Evolutionary conservation across 1,140 invertebrate genomes (phyloP).

Genomic region (Hydropsyche tenuis): DNA sequence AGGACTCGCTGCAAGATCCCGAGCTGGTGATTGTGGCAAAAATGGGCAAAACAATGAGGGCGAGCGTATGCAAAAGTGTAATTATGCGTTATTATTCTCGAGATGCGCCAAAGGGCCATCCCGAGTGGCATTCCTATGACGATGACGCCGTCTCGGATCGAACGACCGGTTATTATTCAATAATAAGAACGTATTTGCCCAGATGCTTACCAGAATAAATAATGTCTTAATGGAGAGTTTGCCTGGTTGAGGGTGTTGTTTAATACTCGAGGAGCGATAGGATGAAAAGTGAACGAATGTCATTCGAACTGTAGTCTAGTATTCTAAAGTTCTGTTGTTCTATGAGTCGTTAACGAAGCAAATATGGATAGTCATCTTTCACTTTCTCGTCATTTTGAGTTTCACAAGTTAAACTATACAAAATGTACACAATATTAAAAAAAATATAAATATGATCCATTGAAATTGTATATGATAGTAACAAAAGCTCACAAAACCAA

Average conservation of each 20-base stretch:
- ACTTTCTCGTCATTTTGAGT: too few species aligned
- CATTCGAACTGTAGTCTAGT: too few species aligned
- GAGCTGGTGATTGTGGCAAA: neutral
- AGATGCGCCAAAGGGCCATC: slow-evolving; percentile 29
- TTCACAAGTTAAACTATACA: too few species aligned
- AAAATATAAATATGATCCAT: too few species aligned
- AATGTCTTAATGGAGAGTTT: slow-evolving; percentile 28
- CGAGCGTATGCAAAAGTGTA: slow-evolving; percentile 16
- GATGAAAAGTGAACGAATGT: neutral
- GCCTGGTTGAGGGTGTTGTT: neutral
- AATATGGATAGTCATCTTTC: too few species aligned
- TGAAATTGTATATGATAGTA: too few species aligned
- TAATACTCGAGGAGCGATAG: neutral
- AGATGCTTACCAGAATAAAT: slow-evolving; percentile 32
- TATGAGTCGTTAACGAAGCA: too few species aligned
- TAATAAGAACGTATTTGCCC: slow-evolving; percentile 31
- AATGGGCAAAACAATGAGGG: slow-evolving; percentile 17
- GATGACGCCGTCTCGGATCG: neutral
- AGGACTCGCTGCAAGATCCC: neutral
- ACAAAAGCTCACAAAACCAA: too few species aligned
- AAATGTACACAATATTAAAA: too few species aligned
- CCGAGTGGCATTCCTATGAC: slow-evolving; percentile 24
- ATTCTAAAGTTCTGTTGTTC: too few species aligned
- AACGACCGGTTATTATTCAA: slow-evolving; percentile 13
- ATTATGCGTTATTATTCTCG: slow-evolving; percentile 24